phyloP scores from a whole-genome alignment of 2,888 invertebrate genomes.

The Lomographa bimaculata region DNA sequence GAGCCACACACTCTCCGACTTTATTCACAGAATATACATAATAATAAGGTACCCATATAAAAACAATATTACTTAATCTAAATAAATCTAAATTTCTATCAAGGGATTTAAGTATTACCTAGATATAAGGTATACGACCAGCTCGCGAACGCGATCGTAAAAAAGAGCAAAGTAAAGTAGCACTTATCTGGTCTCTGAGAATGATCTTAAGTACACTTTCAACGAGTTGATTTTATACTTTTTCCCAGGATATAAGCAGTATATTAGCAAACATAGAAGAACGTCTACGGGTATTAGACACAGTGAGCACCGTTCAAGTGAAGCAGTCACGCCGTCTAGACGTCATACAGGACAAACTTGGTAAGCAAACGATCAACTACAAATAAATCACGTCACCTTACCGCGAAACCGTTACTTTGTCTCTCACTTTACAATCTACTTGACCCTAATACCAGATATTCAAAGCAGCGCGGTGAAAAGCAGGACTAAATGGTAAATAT shows the following conservation, averaged over 20 bases:
- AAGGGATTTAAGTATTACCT: too few relatives aligned
- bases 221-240: too few relatives aligned
- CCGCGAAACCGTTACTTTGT: slow-evolving; percentile 28
- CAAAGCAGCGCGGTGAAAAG: slow-evolving; percentile 21
- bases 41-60: slow-evolving; percentile 47
- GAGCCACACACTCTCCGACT: slow-evolving; percentile 60
- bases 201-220: too few relatives aligned
- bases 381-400: slow-evolving; percentile 32
- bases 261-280: slow-evolving; percentile 72
- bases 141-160: too few relatives aligned
- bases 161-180: too few relatives aligned
- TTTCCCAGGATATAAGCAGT: slow-evolving; percentile 63
- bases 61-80: neutral
- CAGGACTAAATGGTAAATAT: slow-evolving; percentile 15
- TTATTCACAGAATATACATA: slow-evolving; percentile 57
- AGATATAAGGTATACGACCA: too few relatives aligned
- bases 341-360: slow-evolving; percentile 75
- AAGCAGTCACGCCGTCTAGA: slow-evolving; percentile 74
- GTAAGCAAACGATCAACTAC: slow-evolving; percentile 44
- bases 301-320: slow-evolving; percentile 64
- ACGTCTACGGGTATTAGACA: slow-evolving; percentile 66
- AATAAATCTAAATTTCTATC: neutral
- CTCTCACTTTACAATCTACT: slow-evolving; percentile 28
- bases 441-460: slow-evolving; percentile 30
- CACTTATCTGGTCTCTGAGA: too few relatives aligned